Conservation (phyloP, 2,797 vertebrate species). For the Poeciliopsis gracilis region DNA sequence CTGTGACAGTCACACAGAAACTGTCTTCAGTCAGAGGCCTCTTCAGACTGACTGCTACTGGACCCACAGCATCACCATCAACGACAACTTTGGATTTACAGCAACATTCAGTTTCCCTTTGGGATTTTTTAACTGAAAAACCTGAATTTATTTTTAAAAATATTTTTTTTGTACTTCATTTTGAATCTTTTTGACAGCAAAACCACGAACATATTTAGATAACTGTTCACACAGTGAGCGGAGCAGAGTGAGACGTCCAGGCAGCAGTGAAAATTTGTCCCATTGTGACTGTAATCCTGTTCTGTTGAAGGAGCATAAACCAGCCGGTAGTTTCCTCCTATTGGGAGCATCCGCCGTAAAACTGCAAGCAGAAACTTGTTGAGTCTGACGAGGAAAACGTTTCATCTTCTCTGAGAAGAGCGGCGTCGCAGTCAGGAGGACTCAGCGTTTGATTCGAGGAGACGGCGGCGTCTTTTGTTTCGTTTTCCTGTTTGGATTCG, state of each 20-base stretch:
- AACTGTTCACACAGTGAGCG: neutral
- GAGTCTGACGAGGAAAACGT: neutral
- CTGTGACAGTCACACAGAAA: too few relatives aligned
- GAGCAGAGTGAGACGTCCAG: neutral
- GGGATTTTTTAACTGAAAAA: neutral
- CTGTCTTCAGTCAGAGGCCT: too few relatives aligned
- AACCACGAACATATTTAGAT: neutral
- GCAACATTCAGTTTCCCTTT: too few relatives aligned
- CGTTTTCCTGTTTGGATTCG: slow-evolving; percentile 1
- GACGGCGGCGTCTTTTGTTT: neutral
- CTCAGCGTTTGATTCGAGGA: slow-evolving; percentile 9
- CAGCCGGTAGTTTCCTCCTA: neutral
- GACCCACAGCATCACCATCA: too few relatives aligned
- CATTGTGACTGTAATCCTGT: neutral
- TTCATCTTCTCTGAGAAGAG: neutral
- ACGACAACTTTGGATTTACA: too few relatives aligned
- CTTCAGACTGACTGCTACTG: too few relatives aligned
- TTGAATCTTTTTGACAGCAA: neutral
- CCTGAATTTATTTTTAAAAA: neutral
- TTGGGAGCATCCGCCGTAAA: neutral
- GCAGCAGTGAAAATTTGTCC: neutral
- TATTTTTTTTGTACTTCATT: neutral
- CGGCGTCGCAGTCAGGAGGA: neutral
- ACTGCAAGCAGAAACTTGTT: neutral
- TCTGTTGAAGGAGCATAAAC: neutral